phyloP scores from a whole-genome alignment of 2,888 invertebrate species.

The Dynastes grantii region DNA sequence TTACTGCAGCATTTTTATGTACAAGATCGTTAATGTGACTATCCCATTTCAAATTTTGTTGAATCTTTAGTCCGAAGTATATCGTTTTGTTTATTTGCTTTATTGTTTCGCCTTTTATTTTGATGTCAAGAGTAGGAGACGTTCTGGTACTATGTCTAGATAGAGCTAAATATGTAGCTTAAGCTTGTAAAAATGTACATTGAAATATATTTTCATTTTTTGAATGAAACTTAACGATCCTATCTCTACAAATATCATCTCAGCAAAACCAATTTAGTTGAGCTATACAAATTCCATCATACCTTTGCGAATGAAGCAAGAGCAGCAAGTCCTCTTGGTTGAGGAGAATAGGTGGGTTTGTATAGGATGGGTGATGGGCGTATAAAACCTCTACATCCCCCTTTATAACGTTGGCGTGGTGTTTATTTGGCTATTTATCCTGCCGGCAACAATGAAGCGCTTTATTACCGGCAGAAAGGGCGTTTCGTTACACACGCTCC shows the following conservation, averaged over 20 bases:
- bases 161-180: no score
- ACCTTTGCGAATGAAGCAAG: no score
- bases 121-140: no score
- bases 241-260: background rate
- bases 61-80: no score
- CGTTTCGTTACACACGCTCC: conserved; percentile 3
- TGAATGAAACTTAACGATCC: no score
- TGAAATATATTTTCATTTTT: background rate
- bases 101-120: no score
- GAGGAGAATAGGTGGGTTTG: background rate
- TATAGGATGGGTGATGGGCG: background rate
- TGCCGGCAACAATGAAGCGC: conserved; percentile 22
- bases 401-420: background rate
- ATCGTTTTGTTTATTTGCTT: no score
- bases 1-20: no score
- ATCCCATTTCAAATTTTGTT: no score
- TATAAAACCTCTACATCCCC: background rate
- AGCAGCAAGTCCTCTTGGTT: background rate
- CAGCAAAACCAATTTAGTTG: background rate
- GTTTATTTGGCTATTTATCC: conserved; percentile 32
- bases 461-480: conserved; percentile 31
- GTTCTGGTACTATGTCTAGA: no score
- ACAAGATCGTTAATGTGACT: no score
- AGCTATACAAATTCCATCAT: background rate
- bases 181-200: no score